Evolutionary conservation across 2,113 vertebrate species (phyloP).

Genomic region (Salvelinus fontinalis): DNA sequence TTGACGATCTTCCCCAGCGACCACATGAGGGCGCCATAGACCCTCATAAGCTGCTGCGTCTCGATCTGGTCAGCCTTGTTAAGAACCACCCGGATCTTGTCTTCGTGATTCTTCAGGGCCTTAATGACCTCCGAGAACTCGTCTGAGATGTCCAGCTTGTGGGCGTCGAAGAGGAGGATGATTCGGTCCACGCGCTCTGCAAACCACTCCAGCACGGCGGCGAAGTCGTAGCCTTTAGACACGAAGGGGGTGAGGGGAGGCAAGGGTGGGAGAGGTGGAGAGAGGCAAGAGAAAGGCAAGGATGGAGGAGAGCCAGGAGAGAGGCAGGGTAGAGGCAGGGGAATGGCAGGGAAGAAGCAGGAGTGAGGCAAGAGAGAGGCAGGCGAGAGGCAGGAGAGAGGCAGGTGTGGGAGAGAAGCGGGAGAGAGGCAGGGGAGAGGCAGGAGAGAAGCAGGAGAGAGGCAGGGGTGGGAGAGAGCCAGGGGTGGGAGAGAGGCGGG

Average conservation of each 20-base stretch:
- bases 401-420: background rate
- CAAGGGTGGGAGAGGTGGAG: background rate
- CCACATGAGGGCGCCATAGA: slow-evolving; percentile 98
- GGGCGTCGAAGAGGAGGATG: slow-evolving; percentile 95
- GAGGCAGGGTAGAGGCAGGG: background rate
- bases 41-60: slow-evolving; percentile 97
- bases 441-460: background rate
- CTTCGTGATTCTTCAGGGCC: slow-evolving; percentile 96
- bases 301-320: slow-evolving; percentile 69
- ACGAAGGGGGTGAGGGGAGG: too few relatives aligned
- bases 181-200: slow-evolving; percentile 95
- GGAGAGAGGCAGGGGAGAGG: background rate
- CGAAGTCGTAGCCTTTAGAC: slow-evolving; percentile 90
- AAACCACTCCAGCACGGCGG: slow-evolving; percentile 95
- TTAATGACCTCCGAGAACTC: slow-evolving; percentile 98
- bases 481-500: too few relatives aligned
- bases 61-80: slow-evolving; percentile 99
- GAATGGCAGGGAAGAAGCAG: background rate
- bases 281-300: too few relatives aligned
- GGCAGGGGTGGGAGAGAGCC: background rate
- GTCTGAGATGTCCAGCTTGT: slow-evolving; percentile 97
- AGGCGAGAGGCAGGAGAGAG: slow-evolving; percentile 72
- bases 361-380: slow-evolving; percentile 35
- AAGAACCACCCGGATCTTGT: slow-evolving; percentile 98
- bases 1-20: slow-evolving; percentile 97